Base-by-base conservation (phyloP, 92 coral and sea anemone species). In the Epizoanthus stellaris region DNA sequence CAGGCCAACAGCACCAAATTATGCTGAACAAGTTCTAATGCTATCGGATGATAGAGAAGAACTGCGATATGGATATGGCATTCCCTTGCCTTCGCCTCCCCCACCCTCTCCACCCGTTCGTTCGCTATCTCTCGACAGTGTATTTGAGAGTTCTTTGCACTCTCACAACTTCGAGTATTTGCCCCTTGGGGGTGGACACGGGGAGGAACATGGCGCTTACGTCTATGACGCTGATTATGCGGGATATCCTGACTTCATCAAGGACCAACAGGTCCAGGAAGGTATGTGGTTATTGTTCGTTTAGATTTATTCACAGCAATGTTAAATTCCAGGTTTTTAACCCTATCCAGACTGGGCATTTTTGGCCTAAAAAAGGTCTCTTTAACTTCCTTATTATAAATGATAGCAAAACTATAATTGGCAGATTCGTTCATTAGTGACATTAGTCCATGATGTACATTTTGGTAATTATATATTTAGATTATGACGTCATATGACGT, bases 41-140 rank as follows among this genome's bases (percentile, higher is more conserved):
- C 6, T 20, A 53, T 75, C 20, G 34, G 80, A 54, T 75, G 81
- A 38, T 66, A 15, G 70, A 9, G 67, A 34, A 36, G 10, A 45
- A 59, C 6, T 21, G 58, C 82, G 30, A 1, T 61, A 77, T 20
- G 70, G 57, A 13, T 76, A 36, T 19, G 70, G 49, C 4, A 39
- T 77, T 36, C 60, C 82, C 17, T 69, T 77, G 42, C 83, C 83
- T 3, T 79, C 83, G 3, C 83, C 83, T 62, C 83, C 83, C 57
- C 71, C 83, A 20, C 83, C 83, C 60, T 9, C 83, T 7, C 83
- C 83, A 61, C 83, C 83, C 61, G 20, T 63, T 21, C 72, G 83
- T 40, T 79, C 83, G 3, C 43, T 79, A 6, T 79, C 83, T 2
- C 17, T 79, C 42, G 83, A 79, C 6, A 62, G 71, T 40, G 19